Evolutionary conservation across 92 coral and sea anemone species (phyloP).

Genomic region (Pocillopora meandrina): DNA sequence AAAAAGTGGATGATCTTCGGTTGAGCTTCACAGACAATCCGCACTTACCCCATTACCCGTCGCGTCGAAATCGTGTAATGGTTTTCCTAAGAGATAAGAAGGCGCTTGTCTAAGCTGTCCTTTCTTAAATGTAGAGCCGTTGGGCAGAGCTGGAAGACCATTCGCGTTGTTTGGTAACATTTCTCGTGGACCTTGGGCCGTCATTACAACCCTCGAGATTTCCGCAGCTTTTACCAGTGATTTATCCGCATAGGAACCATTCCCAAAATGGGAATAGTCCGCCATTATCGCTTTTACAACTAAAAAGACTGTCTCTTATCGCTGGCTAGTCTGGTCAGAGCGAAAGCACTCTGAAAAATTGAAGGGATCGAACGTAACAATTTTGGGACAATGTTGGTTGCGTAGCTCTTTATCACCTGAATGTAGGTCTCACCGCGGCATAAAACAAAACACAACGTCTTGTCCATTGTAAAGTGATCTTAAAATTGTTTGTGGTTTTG

Average conservation of each 20-base stretch:
- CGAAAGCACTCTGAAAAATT: not conserved
- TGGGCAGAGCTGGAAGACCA: not conserved
- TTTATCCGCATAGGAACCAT: slow-evolving; percentile 9
- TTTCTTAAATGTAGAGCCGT: not conserved
- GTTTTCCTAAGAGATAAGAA: slow-evolving; percentile 70
- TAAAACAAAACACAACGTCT: not conserved
- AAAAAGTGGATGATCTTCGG: not conserved
- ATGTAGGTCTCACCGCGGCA: not conserved
- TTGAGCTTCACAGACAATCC: not conserved
- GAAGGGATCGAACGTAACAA: not conserved
- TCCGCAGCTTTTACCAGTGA: slow-evolving; percentile 20
- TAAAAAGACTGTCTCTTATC: not conserved
- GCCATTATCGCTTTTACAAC: not conserved
- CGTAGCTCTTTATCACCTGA: not conserved
- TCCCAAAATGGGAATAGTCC: not conserved
- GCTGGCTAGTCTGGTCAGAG: not conserved
- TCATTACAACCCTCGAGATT: slow-evolving; percentile 15
- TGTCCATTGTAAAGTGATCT: not conserved
- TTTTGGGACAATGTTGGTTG: not conserved
- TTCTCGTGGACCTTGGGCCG: slow-evolving; percentile 17
- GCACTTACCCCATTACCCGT: slow-evolving; percentile 54
- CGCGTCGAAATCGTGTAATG: slow-evolving; percentile 81
- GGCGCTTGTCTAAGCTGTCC: slow-evolving; percentile 54
- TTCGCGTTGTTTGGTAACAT: not conserved
- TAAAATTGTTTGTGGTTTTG: slow-evolving; percentile 8